phyloP scores from a whole-genome alignment of 2,797 vertebrate genomes.

The Crenuchus spilurus region DNA sequence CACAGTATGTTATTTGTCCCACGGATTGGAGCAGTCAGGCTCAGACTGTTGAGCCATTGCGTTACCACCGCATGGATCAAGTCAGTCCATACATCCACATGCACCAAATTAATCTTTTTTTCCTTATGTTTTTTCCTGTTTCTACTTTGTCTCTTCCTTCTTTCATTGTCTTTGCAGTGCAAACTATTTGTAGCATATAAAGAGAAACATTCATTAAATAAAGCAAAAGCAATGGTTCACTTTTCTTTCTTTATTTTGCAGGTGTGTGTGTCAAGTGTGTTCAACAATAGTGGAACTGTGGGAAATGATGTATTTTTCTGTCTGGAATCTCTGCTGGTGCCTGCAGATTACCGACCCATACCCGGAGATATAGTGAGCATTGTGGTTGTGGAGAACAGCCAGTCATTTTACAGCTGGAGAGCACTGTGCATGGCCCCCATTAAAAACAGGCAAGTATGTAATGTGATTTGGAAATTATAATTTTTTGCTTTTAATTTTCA shows the following conservation, averaged over 20 bases:
- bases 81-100: constrained; percentile 65
- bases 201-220: no score
- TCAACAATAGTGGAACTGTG: constrained; percentile 82
- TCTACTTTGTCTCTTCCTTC: no score
- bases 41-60: constrained; percentile 84
- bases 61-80: constrained; percentile 86
- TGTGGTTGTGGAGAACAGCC: constrained; percentile 91
- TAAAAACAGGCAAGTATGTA: constrained; percentile 75
- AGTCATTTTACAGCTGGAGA: constrained; percentile 90
- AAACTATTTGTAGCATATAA: no score
- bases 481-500: not conserved
- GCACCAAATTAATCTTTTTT: not conserved
- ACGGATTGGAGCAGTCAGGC: constrained; percentile 85
- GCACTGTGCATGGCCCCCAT: constrained; percentile 89
- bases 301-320: constrained; percentile 89
- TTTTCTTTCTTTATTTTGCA: constrained; percentile 56
- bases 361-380: constrained; percentile 83
- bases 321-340: constrained; percentile 85
- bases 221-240: not conserved
- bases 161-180: no score
- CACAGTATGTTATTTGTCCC: constrained; percentile 84
- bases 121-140: no score
- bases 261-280: constrained; percentile 84
- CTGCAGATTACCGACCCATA: constrained; percentile 79
- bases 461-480: no score